phyloP scores from a whole-genome alignment of 2,888 invertebrate species.

The Agapetus fuscipes region DNA sequence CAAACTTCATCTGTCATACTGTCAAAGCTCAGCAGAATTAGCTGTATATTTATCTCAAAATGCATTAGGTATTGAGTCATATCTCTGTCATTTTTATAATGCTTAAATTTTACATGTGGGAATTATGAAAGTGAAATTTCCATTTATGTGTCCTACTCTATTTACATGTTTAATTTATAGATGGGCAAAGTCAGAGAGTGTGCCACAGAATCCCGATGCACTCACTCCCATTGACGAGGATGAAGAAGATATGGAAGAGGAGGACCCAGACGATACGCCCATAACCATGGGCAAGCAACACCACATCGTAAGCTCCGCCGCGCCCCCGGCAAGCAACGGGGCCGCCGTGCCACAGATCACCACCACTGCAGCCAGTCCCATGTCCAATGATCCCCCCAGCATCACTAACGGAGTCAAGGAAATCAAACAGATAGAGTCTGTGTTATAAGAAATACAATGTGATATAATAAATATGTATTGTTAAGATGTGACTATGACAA shows the following conservation, averaged over 20 bases:
- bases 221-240: slow-evolving; percentile 58
- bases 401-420: slow-evolving; percentile 27
- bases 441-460: too few species aligned
- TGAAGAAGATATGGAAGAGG: slow-evolving; percentile 59
- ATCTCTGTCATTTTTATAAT: too few species aligned
- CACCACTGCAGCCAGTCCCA: slow-evolving; percentile 65
- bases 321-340: slow-evolving; percentile 22
- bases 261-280: slow-evolving; percentile 59
- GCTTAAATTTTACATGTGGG: too few species aligned
- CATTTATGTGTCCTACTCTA: too few species aligned
- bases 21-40: too few species aligned
- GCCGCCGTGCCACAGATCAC: slow-evolving; percentile 71
- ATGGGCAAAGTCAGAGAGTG: slow-evolving; percentile 43
- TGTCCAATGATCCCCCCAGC: slow-evolving; percentile 36
- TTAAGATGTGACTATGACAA: too few species aligned
- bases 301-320: too few species aligned
- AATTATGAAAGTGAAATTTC: too few species aligned
- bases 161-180: slow-evolving; percentile 12
- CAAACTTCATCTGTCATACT: too few species aligned
- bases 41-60: too few species aligned
- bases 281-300: slow-evolving; percentile 51
- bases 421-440: slow-evolving; percentile 64
- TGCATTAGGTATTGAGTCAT: too few species aligned
- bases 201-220: slow-evolving; percentile 57
- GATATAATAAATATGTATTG: too few species aligned